A percentile compares a stretch with the other conserved stretches of the same genome.
Conservation (phyloP, 2,888 invertebrate species). For the Polietes domitor region DNA sequence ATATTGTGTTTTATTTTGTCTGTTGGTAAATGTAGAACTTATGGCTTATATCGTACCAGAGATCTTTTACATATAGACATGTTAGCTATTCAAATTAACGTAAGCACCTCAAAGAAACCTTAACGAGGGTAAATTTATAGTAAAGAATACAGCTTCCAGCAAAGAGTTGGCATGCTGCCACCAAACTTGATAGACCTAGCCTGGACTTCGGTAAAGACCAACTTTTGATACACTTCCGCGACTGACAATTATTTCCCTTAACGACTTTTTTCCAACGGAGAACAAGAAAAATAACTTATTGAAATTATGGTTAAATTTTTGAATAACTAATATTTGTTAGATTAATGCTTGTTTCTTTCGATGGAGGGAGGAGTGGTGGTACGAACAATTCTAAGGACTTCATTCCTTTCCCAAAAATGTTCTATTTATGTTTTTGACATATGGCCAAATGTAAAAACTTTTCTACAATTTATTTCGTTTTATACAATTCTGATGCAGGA, state of each 20-base stretch:
- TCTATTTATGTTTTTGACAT: constrained; percentile 59
- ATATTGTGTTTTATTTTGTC: no score
- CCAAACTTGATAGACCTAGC: no score
- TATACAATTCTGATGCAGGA: background rate
- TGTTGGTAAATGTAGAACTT: no score
- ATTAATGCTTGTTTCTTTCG: background rate
- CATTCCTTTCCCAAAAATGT: background rate
- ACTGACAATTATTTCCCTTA: background rate
- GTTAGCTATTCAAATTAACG: no score
- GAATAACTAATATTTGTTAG: constrained; percentile 1
- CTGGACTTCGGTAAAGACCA: background rate
- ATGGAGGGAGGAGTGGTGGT: no score
- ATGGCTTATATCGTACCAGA: no score
- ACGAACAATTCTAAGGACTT: background rate
- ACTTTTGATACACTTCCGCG: background rate
- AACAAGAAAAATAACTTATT: background rate
- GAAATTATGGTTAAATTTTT: background rate
- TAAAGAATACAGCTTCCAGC: no score
- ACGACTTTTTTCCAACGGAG: background rate
- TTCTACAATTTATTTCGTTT: background rate
- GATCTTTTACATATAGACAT: no score
- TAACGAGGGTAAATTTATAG: no score
- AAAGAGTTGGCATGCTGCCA: no score
- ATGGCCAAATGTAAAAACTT: constrained; percentile 60
- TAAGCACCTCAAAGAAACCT: no score